Percentiles rank a stretch among this genome's conserved stretches.
These are phyloP conservation scores for Sussaba pulchella DNA, from an alignment of 2,888 invertebrate species.

Conservation along the genomic window DNA sequence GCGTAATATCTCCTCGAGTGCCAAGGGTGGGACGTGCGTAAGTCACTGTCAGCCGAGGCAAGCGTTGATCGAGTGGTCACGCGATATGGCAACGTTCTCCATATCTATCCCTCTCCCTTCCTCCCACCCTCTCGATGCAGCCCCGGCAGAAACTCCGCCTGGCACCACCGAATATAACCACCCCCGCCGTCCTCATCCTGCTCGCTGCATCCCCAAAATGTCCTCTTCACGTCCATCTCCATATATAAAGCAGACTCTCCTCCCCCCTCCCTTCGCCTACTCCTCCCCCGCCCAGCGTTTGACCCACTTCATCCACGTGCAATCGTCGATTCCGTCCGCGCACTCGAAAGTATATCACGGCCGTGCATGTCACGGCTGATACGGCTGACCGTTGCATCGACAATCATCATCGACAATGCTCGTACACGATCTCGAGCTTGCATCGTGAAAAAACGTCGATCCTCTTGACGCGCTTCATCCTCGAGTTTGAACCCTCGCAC, in stretches of 20 bases:
- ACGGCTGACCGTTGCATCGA: constrained; percentile 1
- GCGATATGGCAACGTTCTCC: constrained; percentile 80
- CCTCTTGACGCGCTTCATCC: background rate
- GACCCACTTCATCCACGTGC: constrained; percentile 1
- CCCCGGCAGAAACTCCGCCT: too few species aligned
- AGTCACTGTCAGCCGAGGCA: constrained; percentile 80
- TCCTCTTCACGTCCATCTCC: constrained; percentile 38
- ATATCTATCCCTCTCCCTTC: constrained; percentile 78
- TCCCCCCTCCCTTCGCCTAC: too few species aligned
- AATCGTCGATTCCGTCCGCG: constrained; percentile 23
- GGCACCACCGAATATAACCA: constrained; percentile 62
- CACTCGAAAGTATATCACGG: constrained; percentile 3
- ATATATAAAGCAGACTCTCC: too few species aligned
- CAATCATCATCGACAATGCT: constrained; percentile 11
- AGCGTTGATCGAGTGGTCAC: constrained; percentile 83
- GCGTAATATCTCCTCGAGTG: constrained; percentile 78
- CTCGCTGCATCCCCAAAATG: constrained; percentile 41
- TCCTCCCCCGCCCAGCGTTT: background rate
- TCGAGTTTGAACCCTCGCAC: too few species aligned
- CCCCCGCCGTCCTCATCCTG: constrained; percentile 16
- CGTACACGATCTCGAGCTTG: background rate
- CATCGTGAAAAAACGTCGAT: background rate
- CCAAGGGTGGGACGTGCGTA: constrained; percentile 74
- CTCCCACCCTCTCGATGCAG: background rate
- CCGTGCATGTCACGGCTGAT: background rate